Evolutionary conservation across 2,797 vertebrate genomes (phyloP), one percentile per base, ranked within the genome.

Genomic region (Furcifer pardalis): DNA sequence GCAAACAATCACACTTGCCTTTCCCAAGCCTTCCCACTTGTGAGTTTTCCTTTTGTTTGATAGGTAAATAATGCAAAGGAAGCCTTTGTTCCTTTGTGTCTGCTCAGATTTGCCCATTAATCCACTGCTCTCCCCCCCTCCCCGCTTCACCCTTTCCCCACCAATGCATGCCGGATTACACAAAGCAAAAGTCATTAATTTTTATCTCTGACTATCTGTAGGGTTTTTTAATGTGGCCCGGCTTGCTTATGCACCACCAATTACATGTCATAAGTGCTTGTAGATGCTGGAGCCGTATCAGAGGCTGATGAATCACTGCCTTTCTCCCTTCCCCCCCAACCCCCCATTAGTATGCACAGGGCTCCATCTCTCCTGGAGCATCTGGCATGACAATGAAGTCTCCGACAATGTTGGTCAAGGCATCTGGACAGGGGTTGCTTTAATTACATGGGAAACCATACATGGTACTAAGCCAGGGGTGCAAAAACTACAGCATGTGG

Each of bases 161-260:
- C 93, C 93, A 92, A 84, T 76, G 92, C 94, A 93, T 77, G 83
- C 95, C 94, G 96, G 95, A 96, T 97, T 96, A 96, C 96, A 97
- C 95, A 96, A 97, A 97, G 96, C 96, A 96, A 96, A 97, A 97
- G 96, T 96, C 96, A 97, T 97, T 97, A 97, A 96, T 96, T 97
- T 97, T 97, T 97, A 97, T 96, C 96, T 97, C 95, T 95, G 96
- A 96, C 96, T 96, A 96, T 97, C 96, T 96, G 95, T 96, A 94
- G 96, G 96, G 95, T 96, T 96, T 96, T n/a, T 97, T 96, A 96
- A 96, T 96, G 96, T 96, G 96, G 96, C 96, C 96, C 95, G 94
- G 96, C 96, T 97, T 96, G 95, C 96, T 96, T 96, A 96, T 95
- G 96, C 95, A 96, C 96, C 95, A 96, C 96, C 96, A 96, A 96